Percentiles rank a stretch among this genome's conserved stretches.
phyloP scores from a whole-genome alignment of 35 echinoderm and acorn worm species.

The Eucidaris tribuloides region DNA sequence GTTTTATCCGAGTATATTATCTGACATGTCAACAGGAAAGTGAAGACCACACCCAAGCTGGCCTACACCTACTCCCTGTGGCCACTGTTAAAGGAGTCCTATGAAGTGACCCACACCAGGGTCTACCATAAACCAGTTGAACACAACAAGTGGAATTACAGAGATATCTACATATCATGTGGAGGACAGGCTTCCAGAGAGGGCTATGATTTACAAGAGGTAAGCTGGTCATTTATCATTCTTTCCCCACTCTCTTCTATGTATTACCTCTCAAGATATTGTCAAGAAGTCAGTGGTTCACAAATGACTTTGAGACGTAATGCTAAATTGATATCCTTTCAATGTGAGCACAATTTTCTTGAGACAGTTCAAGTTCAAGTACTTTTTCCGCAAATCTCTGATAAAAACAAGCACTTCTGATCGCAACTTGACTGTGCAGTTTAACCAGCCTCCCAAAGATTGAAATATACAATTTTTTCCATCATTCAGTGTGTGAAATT shows the following conservation, averaged over 20 bases:
- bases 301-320: not conserved
- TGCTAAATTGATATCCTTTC: not conserved
- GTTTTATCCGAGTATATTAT: not conserved
- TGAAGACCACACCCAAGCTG: not conserved
- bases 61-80: conserved; percentile 76
- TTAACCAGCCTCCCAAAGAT: not conserved
- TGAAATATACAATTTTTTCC: not conserved
- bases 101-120: conserved; percentile 28
- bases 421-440: too few relatives aligned
- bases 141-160: conserved; percentile 83
- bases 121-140: conserved; percentile 70
- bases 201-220: conserved; percentile 46
- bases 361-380: not conserved
- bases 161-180: conserved; percentile 81
- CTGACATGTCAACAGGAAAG: not conserved
- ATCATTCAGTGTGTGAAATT: conserved; percentile 53
- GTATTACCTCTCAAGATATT: too few relatives aligned
- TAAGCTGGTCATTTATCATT: too few relatives aligned
- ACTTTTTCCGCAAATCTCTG: not conserved
- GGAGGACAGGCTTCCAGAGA: conserved; percentile 27
- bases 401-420: too few relatives aligned
- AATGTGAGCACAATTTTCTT: not conserved
- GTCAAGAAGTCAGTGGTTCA: too few relatives aligned
- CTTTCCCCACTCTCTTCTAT: too few relatives aligned
- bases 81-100: conserved; percentile 45